phyloP scores from a whole-genome alignment of 2,888 invertebrate genomes.

The Leucophenga montana region DNA sequence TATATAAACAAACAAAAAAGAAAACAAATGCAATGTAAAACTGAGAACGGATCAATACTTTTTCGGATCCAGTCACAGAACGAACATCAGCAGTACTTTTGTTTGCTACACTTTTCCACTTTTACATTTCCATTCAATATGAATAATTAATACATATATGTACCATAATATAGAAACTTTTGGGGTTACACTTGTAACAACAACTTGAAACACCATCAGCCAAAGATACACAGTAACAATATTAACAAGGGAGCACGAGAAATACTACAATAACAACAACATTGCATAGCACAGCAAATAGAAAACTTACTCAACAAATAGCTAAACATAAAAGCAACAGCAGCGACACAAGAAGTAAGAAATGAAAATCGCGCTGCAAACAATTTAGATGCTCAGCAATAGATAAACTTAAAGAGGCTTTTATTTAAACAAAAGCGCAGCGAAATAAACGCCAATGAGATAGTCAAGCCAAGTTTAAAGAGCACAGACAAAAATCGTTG shows the following conservation, averaged over 20 bases:
- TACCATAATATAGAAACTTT: too few relatives aligned
- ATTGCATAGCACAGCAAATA: slow-evolving; percentile 36
- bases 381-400: slow-evolving; percentile 67
- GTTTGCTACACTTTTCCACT: too few relatives aligned
- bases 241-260: slow-evolving; percentile 7
- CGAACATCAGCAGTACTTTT: too few relatives aligned
- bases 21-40: too few relatives aligned
- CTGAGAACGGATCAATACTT: too few relatives aligned
- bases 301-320: slow-evolving; percentile 28
- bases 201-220: neutral
- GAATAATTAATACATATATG: too few relatives aligned
- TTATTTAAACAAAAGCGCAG: slow-evolving; percentile 62
- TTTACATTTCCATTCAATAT: too few relatives aligned
- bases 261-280: slow-evolving; percentile 40
- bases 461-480: slow-evolving; percentile 25
- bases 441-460: slow-evolving; percentile 41
- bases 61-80: too few relatives aligned
- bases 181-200: too few relatives aligned
- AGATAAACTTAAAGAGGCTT: slow-evolving; percentile 69
- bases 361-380: slow-evolving; percentile 54
- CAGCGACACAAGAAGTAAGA: slow-evolving; percentile 10
- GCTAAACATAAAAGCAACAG: slow-evolving; percentile 21
- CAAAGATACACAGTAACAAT: neutral
- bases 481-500: neutral
- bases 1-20: too few relatives aligned